Conservation (phyloP, 2,888 invertebrate species). For the Aphidoletes aphidimyza region DNA sequence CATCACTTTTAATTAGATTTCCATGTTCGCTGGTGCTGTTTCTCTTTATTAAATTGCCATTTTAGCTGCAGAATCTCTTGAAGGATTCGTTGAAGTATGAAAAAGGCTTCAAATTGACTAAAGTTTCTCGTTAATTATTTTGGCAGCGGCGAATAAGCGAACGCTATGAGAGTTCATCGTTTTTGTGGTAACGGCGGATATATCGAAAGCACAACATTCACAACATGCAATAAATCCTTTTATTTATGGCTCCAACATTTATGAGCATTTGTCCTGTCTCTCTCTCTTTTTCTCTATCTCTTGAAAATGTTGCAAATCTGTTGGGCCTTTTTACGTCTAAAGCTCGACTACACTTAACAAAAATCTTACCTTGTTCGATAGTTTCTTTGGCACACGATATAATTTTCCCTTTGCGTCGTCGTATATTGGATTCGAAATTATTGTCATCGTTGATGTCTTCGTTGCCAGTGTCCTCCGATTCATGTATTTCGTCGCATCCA, state of each 20-base stretch:
- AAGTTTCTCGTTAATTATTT: neutral
- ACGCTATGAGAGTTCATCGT: neutral
- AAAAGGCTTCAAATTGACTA: neutral
- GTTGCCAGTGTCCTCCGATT: conserved; percentile 59
- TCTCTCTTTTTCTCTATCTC: neutral
- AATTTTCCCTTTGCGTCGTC: conserved; percentile 67
- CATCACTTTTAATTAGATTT: conserved; percentile 4
- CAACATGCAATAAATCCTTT: neutral
- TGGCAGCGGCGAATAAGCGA: conserved; percentile 30
- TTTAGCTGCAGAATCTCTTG: neutral
- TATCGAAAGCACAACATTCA: too few relatives aligned
- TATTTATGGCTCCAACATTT: neutral
- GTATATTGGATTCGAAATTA: conserved; percentile 62
- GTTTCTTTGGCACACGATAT: conserved; percentile 68
- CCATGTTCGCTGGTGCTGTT: neutral
- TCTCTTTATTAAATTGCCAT: neutral
- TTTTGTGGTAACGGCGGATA: neutral
- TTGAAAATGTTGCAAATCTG: conserved; percentile 12
- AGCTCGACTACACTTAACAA: neutral
- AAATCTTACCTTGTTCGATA: conserved; percentile 66
- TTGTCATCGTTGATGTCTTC: conserved; percentile 62
- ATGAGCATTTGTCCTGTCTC: neutral
- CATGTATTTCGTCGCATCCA: conserved; percentile 39
- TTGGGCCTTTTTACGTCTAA: neutral
- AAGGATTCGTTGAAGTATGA: neutral